These are phyloP conservation scores for Oncopeltus fasciatus DNA, from an alignment of 1,140 invertebrate species.

Conservation along the genomic window DNA sequence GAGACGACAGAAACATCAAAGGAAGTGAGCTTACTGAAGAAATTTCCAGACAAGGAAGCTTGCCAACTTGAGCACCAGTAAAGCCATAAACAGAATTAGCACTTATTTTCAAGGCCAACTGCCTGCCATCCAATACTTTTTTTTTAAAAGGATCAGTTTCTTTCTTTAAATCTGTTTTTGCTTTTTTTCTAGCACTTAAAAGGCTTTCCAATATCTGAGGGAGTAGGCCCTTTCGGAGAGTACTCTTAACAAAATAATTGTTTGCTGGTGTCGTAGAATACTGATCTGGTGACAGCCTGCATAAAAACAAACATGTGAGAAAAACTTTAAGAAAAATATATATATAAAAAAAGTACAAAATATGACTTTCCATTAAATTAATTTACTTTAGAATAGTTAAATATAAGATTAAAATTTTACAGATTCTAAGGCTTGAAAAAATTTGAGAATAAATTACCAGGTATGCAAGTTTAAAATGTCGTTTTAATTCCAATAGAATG, in stretches of 20 bases:
- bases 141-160: conserved; percentile 89
- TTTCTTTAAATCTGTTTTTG: conserved; percentile 77
- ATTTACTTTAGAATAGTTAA: too few species aligned
- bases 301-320: conserved; percentile 18
- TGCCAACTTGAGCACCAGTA: conserved; percentile 96
- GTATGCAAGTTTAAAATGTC: too few species aligned
- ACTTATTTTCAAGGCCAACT: conserved; percentile 94
- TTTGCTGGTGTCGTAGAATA: conserved; percentile 83
- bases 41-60: conserved; percentile 96
- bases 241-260: conserved; percentile 79
- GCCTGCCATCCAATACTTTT: conserved; percentile 89
- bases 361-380: too few species aligned
- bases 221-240: conserved; percentile 72
- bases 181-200: conserved; percentile 79
- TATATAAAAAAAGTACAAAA: not conserved
- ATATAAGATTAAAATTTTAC: too few species aligned
- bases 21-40: conserved; percentile 49
- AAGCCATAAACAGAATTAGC: conserved; percentile 99
- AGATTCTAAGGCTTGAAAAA: too few species aligned
- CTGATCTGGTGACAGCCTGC: conserved; percentile 47
- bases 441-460: too few species aligned
- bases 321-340: conserved; percentile 1
- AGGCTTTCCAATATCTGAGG: conserved; percentile 94
- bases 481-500: too few species aligned
- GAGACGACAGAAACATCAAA: not conserved